Base-by-base conservation (phyloP, 2,113 vertebrate species). In the Tautogolabrus adspersus region DNA sequence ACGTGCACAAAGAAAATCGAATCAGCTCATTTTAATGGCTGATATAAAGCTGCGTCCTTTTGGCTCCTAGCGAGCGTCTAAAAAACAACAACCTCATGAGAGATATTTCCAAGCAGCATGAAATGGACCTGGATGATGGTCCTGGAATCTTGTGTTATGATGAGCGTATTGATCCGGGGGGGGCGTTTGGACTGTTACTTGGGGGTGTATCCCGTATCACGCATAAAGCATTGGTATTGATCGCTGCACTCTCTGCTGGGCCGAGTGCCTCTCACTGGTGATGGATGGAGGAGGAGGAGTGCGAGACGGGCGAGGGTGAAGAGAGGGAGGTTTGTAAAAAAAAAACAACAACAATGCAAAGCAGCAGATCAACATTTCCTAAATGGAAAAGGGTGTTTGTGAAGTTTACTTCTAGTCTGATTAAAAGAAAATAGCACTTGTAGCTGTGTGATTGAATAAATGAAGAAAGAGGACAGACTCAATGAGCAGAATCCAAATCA, bases 121-220 rank as follows among this genome's bases (percentile, higher is more conserved):
- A 67, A 75, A 67, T 80, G 51, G 62, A 44, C 68, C 58, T 64
- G 72, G 81, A 51, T 18, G 61, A 44, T 0, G 51, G 51, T 72
- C 71, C 12, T 69, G 74, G 78, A 56, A 72, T 73, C 70, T 55
- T 49, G 51, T 80, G 80, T 74, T 68, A 67, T 85, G 87, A 89
- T 83, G 87, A 72, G 66, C 54, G 60, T 77, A 90, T 92, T 56
- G 89, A 91, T 89, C 73, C 13, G 19, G 47, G 49, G 10, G 65
- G 68, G 77, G 68, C 30, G 55, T 84, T 89, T 72, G 69, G 82
- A 82, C 72, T 55, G 80, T 73, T 88, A 74, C 84, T 78, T 78
- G 76, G 72, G 86, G 85, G 86, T 88, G 91, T 91, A 89, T 91
- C 87, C 81, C 74, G n/a, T 92, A 89, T 89, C 88, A 66, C 57